phyloP scores from a whole-genome alignment of 2,888 invertebrate genomes.

The Callosobruchus maculatus region DNA sequence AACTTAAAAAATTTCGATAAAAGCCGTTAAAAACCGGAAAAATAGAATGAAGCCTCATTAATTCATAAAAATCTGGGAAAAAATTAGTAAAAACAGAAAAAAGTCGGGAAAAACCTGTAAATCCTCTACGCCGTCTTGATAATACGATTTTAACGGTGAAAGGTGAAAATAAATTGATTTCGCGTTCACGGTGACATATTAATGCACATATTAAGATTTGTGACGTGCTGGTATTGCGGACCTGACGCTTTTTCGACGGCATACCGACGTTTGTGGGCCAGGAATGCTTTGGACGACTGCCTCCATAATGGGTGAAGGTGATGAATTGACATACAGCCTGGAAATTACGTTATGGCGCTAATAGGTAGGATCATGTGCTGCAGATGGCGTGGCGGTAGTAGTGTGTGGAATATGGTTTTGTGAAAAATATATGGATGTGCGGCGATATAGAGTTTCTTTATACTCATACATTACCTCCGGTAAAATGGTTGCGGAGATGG shows the following conservation, averaged over 20 bases:
- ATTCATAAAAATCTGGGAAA: no score
- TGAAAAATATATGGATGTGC: not conserved
- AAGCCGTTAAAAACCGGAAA: no score
- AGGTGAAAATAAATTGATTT: conserved; percentile 51
- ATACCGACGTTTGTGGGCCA: not conserved
- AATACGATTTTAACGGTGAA: conserved; percentile 47
- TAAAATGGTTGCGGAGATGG: no score
- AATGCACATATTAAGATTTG: conserved; percentile 49
- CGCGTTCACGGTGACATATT: conserved; percentile 50
- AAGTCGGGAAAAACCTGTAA: no score
- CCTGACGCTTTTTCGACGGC: conserved; percentile 15
- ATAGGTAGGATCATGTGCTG: conserved; percentile 39
- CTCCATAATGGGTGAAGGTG: conserved; percentile 40
- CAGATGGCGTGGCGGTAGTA: conserved; percentile 19
- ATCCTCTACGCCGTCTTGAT: conserved; percentile 37
- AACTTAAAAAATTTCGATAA: no score
- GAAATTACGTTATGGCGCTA: conserved; percentile 44
- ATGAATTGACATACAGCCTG: conserved; percentile 42
- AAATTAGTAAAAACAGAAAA: no score
- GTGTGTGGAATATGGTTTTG: not conserved
- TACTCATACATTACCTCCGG: no score
- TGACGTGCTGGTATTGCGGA: conserved; percentile 34
- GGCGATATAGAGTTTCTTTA: no score
- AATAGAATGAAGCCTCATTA: no score
- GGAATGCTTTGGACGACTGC: conserved; percentile 24